phyloP scores from a whole-genome alignment of 2,888 invertebrate species.

The Andrena hattorfiana region DNA sequence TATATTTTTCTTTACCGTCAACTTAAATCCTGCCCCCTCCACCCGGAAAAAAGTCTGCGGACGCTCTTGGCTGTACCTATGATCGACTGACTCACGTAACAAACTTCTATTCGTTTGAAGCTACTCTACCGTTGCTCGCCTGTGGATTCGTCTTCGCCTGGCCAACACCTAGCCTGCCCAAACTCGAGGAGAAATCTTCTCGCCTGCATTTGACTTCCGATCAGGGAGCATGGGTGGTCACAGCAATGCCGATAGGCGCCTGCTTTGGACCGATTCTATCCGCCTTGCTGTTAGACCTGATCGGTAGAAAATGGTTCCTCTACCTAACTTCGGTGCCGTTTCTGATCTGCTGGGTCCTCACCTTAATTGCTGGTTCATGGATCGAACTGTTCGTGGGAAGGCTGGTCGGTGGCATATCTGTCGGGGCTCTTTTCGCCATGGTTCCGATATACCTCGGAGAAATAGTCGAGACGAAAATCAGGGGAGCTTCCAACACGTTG shows the following conservation, averaged over 20 bases:
- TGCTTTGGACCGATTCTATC: slow-evolving; percentile 58
- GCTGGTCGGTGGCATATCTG: slow-evolving; percentile 57
- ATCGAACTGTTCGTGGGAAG: slow-evolving; percentile 52
- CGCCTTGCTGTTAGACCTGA: slow-evolving; percentile 52
- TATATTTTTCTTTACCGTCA: too few species aligned
- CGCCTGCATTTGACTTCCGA: slow-evolving; percentile 37
- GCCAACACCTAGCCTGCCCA: slow-evolving; percentile 41
- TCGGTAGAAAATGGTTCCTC: slow-evolving; percentile 68
- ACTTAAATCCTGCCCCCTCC: too few species aligned
- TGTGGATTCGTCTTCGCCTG: slow-evolving; percentile 51
- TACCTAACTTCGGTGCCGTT: slow-evolving; percentile 34
- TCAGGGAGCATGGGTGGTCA: slow-evolving; percentile 56
- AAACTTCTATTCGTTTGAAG: slow-evolving; percentile 35
- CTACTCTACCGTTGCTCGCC: slow-evolving; percentile 34
- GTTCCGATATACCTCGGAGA: slow-evolving; percentile 67
- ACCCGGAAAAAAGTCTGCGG: too few species aligned
- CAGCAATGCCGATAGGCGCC: slow-evolving; percentile 50
- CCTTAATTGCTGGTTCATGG: slow-evolving; percentile 47
- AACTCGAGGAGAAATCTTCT: slow-evolving; percentile 11
- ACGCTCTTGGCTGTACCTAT: too few species aligned
- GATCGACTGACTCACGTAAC: background rate
- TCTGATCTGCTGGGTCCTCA: slow-evolving; percentile 55
- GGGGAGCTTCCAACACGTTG: slow-evolving; percentile 59
- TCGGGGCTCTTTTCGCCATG: slow-evolving; percentile 48
- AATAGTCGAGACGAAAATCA: slow-evolving; percentile 60